Conservation (phyloP, 2,113 vertebrate genomes). For the Brevimyrus niger region DNA sequence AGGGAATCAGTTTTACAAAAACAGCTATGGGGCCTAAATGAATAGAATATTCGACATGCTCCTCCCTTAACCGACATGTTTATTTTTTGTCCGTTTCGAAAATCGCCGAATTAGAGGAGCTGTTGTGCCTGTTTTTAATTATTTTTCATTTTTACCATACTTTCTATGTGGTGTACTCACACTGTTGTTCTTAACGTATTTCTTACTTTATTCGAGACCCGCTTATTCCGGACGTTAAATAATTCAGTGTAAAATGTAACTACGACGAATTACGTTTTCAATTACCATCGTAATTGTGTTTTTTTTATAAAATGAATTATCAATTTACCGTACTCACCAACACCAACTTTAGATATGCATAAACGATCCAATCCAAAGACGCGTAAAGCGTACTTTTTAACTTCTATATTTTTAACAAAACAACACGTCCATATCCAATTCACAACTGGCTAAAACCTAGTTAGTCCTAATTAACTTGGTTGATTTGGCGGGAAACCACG, state of each 20-base stretch:
- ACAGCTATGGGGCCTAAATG: neutral
- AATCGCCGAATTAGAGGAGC: neutral
- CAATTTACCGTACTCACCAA: neutral
- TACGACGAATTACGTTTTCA: neutral
- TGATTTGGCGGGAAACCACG: neutral
- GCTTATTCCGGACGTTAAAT: neutral
- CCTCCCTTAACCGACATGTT: neutral
- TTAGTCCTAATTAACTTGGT: neutral
- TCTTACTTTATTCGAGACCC: neutral
- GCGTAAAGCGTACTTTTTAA: neutral
- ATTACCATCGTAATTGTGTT: neutral
- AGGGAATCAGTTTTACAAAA: neutral
- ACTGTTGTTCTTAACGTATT: neutral
- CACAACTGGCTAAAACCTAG: neutral
- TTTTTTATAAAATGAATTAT: neutral
- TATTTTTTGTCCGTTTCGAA: neutral
- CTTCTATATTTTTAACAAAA: neutral
- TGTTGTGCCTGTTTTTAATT: neutral
- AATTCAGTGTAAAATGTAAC: neutral
- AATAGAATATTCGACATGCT: neutral
- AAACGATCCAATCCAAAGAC: neutral
- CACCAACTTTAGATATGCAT: neutral
- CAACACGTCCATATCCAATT: neutral
- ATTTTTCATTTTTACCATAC: neutral
- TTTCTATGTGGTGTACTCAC: neutral